Evolutionary conservation across 2,797 vertebrate genomes (phyloP).

Genomic region (Trachurus trachurus): DNA sequence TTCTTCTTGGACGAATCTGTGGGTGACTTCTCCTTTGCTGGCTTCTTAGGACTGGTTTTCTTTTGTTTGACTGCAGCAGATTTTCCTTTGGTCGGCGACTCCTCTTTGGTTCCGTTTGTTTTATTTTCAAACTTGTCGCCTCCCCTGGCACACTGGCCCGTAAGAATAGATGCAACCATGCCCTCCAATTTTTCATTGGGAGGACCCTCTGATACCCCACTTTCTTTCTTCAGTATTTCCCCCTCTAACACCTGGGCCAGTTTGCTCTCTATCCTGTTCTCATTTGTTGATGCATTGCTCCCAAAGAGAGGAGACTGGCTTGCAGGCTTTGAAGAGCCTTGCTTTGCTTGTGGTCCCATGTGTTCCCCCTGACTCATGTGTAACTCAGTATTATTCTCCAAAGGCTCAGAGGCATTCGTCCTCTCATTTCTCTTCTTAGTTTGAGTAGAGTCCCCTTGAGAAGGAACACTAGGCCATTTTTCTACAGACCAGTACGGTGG

Average conservation of each 20-base stretch:
- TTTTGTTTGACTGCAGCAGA: slow-evolving; percentile 75
- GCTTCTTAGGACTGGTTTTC: slow-evolving; percentile 78
- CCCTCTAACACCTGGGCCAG: slow-evolving; percentile 82
- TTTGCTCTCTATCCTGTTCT: slow-evolving; percentile 79
- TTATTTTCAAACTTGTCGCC: slow-evolving; percentile 77
- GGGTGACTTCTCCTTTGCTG: slow-evolving; percentile 74
- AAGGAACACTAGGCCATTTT: slow-evolving; percentile 59
- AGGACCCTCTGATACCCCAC: slow-evolving; percentile 52
- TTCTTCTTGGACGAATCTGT: slow-evolving; percentile 70
- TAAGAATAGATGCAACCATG: slow-evolving; percentile 77
- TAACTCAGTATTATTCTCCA: slow-evolving; percentile 70
- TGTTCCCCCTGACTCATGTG: slow-evolving; percentile 65
- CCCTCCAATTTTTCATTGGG: slow-evolving; percentile 78
- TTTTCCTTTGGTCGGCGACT: slow-evolving; percentile 81
- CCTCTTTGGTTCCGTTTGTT: slow-evolving; percentile 84
- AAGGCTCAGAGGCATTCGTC: slow-evolving; percentile 57
- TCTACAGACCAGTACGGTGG: slow-evolving; percentile 76
- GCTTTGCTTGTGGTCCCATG: slow-evolving; percentile 59
- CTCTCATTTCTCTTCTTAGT: slow-evolving; percentile 69
- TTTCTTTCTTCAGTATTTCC: slow-evolving; percentile 72
- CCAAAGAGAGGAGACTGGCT: slow-evolving; percentile 68
- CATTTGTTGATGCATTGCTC: slow-evolving; percentile 72
- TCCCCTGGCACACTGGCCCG: slow-evolving; percentile 65
- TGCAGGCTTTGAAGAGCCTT: slow-evolving; percentile 68
- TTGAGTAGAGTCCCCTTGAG: slow-evolving; percentile 65